Conservation (phyloP, 2,888 invertebrate species). For the Lasius platythorax region DNA sequence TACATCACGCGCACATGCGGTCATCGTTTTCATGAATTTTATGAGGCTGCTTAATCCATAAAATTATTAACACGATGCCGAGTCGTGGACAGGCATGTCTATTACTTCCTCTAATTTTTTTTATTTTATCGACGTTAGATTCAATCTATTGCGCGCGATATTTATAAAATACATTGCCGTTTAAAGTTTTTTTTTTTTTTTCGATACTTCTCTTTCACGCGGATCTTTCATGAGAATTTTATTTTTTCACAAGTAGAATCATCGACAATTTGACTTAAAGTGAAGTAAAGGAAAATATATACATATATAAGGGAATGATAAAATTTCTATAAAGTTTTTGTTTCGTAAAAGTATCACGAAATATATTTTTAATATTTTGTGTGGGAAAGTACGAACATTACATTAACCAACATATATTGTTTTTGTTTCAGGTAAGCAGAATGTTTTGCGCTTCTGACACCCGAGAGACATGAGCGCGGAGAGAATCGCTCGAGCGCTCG, state of each 20-base stretch:
- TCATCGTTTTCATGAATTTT: constrained; percentile 73
- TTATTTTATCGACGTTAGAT: constrained; percentile 54
- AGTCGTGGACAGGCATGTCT: constrained; percentile 63
- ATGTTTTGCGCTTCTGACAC: constrained; percentile 2
- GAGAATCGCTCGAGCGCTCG: constrained; percentile 44
- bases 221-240: not conserved
- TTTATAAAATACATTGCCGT: not conserved
- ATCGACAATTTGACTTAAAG: not conserved
- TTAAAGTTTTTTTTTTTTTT: not conserved
- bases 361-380: not conserved
- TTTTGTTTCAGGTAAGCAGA: constrained; percentile 78
- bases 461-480: constrained; percentile 10
- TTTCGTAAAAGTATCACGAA: not conserved
- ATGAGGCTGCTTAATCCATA: constrained; percentile 71
- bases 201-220: not conserved
- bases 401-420: constrained; percentile 30
- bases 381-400: not conserved
- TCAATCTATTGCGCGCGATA: constrained; percentile 2
- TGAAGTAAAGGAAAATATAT: no score
- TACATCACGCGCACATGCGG: not conserved
- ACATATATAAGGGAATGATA: not conserved
- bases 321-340: not conserved
- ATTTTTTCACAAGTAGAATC: not conserved
- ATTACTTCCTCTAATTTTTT: constrained; percentile 33
- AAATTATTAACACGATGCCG: constrained; percentile 70